These are phyloP conservation scores for Drosophila neutralis DNA, from an alignment of 2,888 invertebrate genomes.

Conservation along the genomic window DNA sequence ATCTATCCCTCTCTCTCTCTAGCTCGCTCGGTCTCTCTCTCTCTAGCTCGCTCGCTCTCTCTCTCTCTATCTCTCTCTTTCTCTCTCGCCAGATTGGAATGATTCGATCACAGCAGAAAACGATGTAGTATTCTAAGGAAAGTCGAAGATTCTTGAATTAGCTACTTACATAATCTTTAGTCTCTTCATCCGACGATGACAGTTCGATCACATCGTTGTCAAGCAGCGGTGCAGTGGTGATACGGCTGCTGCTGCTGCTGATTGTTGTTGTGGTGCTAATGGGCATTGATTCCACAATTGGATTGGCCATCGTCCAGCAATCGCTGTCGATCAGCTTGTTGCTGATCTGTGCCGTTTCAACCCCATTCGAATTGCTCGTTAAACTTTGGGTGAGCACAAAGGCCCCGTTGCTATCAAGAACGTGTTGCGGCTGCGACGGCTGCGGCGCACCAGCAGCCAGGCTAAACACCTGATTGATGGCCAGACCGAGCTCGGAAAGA, in stretches of 20 bases:
- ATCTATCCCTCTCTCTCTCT: too few relatives aligned
- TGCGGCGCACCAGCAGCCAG: conserved; percentile 7
- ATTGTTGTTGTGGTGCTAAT: not conserved
- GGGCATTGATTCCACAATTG: conserved; percentile 43
- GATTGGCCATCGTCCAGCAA: conserved; percentile 85
- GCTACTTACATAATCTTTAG: conserved; percentile 2
- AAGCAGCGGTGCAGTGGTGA: not conserved
- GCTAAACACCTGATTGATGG: conserved; percentile 66
- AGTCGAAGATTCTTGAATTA: not conserved
- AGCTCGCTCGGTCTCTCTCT: too few relatives aligned
- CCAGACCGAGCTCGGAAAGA: conserved; percentile 50
- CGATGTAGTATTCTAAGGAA: not conserved
- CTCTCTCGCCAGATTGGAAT: too few relatives aligned
- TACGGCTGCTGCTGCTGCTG: not conserved
- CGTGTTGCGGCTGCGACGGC: not conserved
- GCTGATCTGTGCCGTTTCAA: conserved; percentile 48
- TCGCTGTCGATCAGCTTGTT: conserved; percentile 37
- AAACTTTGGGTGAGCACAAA: conserved; percentile 42
- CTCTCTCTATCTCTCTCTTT: too few relatives aligned
- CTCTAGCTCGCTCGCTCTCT: too few relatives aligned
- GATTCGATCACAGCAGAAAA: not conserved
- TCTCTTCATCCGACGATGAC: conserved; percentile 56
- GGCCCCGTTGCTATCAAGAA: conserved; percentile 18
- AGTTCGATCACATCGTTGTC: conserved; percentile 26
- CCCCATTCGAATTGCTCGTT: not conserved